Conservation (phyloP, 2,888 invertebrate species). For the Sphaerophoria taeniata region DNA sequence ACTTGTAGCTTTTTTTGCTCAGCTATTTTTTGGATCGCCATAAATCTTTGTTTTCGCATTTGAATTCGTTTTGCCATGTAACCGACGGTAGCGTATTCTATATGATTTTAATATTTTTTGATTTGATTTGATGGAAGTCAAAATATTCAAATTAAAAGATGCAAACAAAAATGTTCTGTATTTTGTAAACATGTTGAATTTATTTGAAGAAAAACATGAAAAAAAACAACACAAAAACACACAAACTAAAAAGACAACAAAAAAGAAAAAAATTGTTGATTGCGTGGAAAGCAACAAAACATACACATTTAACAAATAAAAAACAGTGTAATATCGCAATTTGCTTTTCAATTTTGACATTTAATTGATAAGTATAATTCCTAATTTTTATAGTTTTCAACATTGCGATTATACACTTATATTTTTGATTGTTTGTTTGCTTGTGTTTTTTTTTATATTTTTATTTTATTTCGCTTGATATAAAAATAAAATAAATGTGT, state of each 20-base stretch:
- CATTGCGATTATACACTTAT: constrained; percentile 47
- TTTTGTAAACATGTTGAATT: constrained; percentile 58
- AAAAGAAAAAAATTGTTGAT: constrained; percentile 35
- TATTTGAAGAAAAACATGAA: constrained; percentile 44
- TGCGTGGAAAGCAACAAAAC: constrained; percentile 53
- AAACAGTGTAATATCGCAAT: constrained; percentile 42
- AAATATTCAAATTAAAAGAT: constrained; percentile 73
- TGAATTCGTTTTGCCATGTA: constrained; percentile 99
- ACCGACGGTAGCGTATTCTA: constrained; percentile 99
- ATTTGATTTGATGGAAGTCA: constrained; percentile 72
- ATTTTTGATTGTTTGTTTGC: background rate
- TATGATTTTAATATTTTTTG: constrained; percentile 74
- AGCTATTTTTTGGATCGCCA: constrained; percentile 95
- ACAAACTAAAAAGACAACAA: background rate
- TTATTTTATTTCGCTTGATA: constrained; percentile 12
- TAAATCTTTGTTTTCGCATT: constrained; percentile 96
- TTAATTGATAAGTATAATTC: constrained; percentile 23
- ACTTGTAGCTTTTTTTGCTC: constrained; percentile 95
- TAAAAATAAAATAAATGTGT: constrained; percentile 34
- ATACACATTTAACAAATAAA: constrained; percentile 26
- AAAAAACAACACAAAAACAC: no score
- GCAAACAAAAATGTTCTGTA: constrained; percentile 69
- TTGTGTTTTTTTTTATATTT: background rate
- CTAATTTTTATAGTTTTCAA: constrained; percentile 14
- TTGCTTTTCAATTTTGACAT: constrained; percentile 27